These are phyloP conservation scores for Tragelaphus scriptus DNA, from an alignment of 2,113 vertebrate species.

Conservation along the genomic window DNA sequence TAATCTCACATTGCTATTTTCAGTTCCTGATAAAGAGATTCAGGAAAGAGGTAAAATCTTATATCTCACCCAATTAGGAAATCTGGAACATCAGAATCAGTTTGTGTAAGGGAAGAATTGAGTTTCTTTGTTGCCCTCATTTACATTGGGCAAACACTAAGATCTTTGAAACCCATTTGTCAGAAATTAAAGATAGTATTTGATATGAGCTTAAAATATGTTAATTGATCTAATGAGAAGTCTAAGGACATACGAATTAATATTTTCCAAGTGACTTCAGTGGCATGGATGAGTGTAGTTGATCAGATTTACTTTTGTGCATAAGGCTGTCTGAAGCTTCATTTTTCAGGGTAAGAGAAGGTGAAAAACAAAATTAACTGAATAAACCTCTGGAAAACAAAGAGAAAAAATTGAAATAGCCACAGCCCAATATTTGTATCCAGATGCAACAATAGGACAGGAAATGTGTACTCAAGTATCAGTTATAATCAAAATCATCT, in stretches of 20 bases:
- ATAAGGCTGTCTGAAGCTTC: neutral
- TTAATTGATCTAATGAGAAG: neutral
- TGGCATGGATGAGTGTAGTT: neutral
- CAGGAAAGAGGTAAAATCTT: neutral
- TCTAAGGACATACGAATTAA: neutral
- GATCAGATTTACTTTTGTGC: neutral
- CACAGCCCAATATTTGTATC: neutral
- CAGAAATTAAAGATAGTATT: neutral
- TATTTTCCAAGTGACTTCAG: neutral
- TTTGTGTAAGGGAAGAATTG: neutral
- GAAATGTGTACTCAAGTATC: neutral
- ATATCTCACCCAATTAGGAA: neutral
- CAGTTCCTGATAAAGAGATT: neutral
- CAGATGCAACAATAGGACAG: neutral
- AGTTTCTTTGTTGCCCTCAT: neutral
- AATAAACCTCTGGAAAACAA: neutral
- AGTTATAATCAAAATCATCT: neutral
- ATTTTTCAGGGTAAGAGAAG: neutral
- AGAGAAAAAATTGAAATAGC: neutral
- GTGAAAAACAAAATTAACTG: slow-evolving; percentile 30
- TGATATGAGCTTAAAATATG: neutral
- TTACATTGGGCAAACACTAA: neutral
- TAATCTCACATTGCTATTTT: neutral
- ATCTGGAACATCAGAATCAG: neutral
- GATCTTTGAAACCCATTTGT: neutral